phyloP scores from a whole-genome alignment of 2,888 invertebrate genomes.

The Calliopum simillimum region DNA sequence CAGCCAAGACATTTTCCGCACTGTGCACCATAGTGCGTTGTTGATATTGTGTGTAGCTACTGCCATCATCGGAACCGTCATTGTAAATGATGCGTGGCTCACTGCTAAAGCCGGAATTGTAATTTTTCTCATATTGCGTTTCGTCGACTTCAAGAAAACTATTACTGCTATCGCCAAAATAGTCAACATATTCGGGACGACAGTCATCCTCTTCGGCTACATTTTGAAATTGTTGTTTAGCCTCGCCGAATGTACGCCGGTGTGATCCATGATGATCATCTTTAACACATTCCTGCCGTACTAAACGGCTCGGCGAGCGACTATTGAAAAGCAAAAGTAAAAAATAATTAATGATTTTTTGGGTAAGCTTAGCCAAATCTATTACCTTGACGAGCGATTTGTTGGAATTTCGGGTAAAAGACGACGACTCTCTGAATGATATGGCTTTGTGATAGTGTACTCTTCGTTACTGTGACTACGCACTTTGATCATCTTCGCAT shows the following conservation, averaged over 20 bases:
- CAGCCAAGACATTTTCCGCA: slow-evolving; percentile 56
- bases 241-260: slow-evolving; percentile 64
- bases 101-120: slow-evolving; percentile 61
- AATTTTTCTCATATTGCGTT: slow-evolving; percentile 62
- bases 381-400: slow-evolving; percentile 50
- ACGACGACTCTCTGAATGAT: slow-evolving; percentile 57
- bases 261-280: slow-evolving; percentile 56
- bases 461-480: slow-evolving; percentile 67
- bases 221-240: slow-evolving; percentile 63
- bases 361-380: neutral
- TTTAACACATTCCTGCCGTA: slow-evolving; percentile 65
- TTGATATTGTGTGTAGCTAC: slow-evolving; percentile 48
- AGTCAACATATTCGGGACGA: slow-evolving; percentile 59
- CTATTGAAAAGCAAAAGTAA: slow-evolving; percentile 37
- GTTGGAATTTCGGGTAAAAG: slow-evolving; percentile 65
- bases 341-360: neutral
- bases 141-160: slow-evolving; percentile 63
- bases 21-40: slow-evolving; percentile 58
- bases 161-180: slow-evolving; percentile 60
- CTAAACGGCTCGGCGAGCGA: slow-evolving; percentile 63
- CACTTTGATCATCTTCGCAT: slow-evolving; percentile 66
- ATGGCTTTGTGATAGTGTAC: slow-evolving; percentile 61
- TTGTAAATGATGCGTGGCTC: slow-evolving; percentile 64
- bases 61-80: slow-evolving; percentile 57
- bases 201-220: slow-evolving; percentile 60